phyloP scores from a whole-genome alignment of 2,113 vertebrate species.

The Seriola quinqueradiata region DNA sequence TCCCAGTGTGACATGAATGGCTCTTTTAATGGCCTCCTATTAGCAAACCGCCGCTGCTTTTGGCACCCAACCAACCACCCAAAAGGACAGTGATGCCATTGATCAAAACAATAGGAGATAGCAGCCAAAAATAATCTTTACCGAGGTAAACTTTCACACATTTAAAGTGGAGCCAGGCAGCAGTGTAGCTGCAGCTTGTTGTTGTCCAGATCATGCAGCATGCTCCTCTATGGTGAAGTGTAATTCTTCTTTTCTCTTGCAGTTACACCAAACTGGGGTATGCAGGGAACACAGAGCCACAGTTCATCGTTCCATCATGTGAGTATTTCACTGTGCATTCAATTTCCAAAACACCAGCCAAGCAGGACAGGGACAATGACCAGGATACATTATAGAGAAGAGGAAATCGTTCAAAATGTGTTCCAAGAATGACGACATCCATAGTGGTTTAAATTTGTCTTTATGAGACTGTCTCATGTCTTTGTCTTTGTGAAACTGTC shows the following conservation, averaged over 20 bases:
- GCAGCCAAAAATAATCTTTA: slow-evolving; percentile 34
- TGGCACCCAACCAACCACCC: slow-evolving; percentile 43
- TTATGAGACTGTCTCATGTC: not conserved
- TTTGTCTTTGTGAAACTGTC: not conserved
- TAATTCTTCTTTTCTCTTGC: slow-evolving; percentile 73
- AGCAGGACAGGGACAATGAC: not conserved
- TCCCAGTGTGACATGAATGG: slow-evolving; percentile 59
- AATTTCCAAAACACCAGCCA: not conserved
- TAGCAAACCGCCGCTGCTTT: slow-evolving; percentile 48
- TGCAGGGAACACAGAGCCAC: slow-evolving; percentile 98
- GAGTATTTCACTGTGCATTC: slow-evolving; percentile 80
- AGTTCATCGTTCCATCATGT: slow-evolving; percentile 99
- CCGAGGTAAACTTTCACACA: not conserved
- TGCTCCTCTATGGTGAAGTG: not conserved
- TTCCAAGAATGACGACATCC: not conserved
- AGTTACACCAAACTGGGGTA: slow-evolving; percentile 99
- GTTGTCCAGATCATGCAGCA: not conserved
- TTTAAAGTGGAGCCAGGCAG: not conserved
- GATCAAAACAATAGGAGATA: slow-evolving; percentile 40
- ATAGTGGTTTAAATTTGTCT: no score
- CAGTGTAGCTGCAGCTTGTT: not conserved
- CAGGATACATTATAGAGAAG: not conserved
- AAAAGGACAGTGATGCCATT: slow-evolving; percentile 55
- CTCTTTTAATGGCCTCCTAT: slow-evolving; percentile 55
- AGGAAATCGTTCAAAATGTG: not conserved